These are phyloP conservation scores for Gari tellinella DNA, from an alignment of 2,888 invertebrate genomes.

Conservation along the genomic window DNA sequence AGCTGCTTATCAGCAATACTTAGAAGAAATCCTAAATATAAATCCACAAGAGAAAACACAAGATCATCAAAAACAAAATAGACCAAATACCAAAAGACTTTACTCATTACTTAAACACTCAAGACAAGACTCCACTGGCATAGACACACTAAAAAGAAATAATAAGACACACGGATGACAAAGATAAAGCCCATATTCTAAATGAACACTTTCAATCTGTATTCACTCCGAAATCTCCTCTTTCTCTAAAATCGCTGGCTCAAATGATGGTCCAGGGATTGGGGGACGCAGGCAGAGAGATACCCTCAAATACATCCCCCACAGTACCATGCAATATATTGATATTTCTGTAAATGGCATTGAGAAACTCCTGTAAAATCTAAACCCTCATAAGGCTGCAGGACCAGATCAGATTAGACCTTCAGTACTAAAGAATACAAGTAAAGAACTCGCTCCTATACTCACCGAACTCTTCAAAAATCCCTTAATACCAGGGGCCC, in stretches of 20 bases:
- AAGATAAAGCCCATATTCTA: constrained; percentile 27
- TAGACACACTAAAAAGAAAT: constrained; percentile 20
- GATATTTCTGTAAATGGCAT: not conserved
- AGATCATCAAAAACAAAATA: constrained; percentile 1
- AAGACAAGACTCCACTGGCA: constrained; percentile 26
- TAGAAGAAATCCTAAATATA: constrained; percentile 28
- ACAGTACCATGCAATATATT: not conserved
- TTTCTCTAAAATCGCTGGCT: constrained; percentile 21
- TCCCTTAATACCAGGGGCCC: not conserved
- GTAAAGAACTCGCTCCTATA: constrained; percentile 1
- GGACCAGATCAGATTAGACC: constrained; percentile 1
- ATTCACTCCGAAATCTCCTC: constrained; percentile 34
- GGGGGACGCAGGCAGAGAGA: constrained; percentile 10
- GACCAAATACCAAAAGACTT: constrained; percentile 27
- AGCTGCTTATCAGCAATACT: constrained; percentile 20
- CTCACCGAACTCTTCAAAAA: not conserved
- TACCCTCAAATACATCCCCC: constrained; percentile 1
- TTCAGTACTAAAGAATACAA: constrained; percentile 5
- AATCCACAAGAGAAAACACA: constrained; percentile 1
- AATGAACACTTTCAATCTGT: constrained; percentile 43
- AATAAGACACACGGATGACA: constrained; percentile 16
- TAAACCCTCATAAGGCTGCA: constrained; percentile 1
- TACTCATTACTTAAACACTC: constrained; percentile 34
- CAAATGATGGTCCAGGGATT: constrained; percentile 28
- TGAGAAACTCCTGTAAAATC: not conserved